Percentiles rank a stretch among this genome's conserved stretches.
Evolutionary conservation across 2,888 invertebrate genomes (phyloP).

Genomic region (Gnatocerus cornutus): DNA sequence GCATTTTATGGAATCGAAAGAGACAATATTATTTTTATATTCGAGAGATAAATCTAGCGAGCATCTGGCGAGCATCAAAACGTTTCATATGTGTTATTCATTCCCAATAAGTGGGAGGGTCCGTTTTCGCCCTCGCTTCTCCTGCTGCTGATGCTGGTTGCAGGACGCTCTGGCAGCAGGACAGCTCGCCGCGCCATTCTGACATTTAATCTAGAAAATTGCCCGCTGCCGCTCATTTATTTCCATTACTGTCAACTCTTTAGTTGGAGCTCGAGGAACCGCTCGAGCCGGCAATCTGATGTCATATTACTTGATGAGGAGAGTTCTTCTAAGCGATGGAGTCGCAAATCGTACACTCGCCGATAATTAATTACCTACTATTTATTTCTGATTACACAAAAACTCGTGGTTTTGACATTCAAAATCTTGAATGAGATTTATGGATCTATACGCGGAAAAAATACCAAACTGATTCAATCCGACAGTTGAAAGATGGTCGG

Average conservation of each 20-base stretch:
- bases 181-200: slow-evolving; percentile 70
- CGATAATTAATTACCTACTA: slow-evolving; percentile 46
- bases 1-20: slow-evolving; percentile 66
- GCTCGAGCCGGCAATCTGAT: slow-evolving; percentile 66
- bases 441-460: no score
- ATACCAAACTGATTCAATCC: no score
- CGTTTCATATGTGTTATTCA: slow-evolving; percentile 69
- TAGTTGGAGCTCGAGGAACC: slow-evolving; percentile 66
- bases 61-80: slow-evolving; percentile 70
- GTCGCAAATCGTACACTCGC: slow-evolving; percentile 37
- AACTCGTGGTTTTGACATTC: background rate
- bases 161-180: slow-evolving; percentile 60
- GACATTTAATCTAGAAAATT: slow-evolving; percentile 81
- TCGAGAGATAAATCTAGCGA: slow-evolving; percentile 69
- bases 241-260: slow-evolving; percentile 78
- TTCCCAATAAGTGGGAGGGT: slow-evolving; percentile 67
- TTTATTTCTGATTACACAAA: slow-evolving; percentile 15
- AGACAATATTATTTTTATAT: slow-evolving; percentile 72
- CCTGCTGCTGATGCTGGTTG: slow-evolving; percentile 37
- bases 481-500: no score
- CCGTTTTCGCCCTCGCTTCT: slow-evolving; percentile 50
- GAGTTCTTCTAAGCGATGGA: slow-evolving; percentile 47
- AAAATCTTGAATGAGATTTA: background rate
- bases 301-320: slow-evolving; percentile 69
- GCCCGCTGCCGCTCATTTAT: slow-evolving; percentile 76